Evolutionary conservation across 2,113 vertebrate species (phyloP).

Genomic region (Neotragus moschatus): DNA sequence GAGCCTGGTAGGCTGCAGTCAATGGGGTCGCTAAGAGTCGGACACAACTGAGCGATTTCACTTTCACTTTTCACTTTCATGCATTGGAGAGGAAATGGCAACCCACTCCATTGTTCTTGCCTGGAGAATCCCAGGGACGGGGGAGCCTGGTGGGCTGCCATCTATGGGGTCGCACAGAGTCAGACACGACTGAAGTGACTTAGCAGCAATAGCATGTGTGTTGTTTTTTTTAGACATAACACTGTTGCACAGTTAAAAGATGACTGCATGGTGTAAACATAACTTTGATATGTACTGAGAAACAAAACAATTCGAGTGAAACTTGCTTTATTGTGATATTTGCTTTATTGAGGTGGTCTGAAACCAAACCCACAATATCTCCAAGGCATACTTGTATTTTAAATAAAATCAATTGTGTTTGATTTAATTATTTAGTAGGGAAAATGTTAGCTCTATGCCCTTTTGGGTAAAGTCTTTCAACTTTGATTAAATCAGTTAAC

Average conservation of each 20-base stretch:
- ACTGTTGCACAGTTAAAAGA: not conserved
- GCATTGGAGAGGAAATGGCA: too few relatives aligned
- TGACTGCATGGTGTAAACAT: too few relatives aligned
- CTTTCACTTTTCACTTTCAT: too few relatives aligned
- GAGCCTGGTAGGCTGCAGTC: too few relatives aligned
- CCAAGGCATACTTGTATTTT: not conserved
- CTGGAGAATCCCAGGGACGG: too few relatives aligned
- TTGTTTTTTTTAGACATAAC: not conserved
- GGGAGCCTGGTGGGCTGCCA: too few relatives aligned
- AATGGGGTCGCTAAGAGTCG: too few relatives aligned
- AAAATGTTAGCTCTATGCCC: not conserved
- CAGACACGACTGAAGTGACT: too few relatives aligned
- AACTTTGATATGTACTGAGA: not conserved
- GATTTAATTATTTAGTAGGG: not conserved
- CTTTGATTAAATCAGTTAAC: not conserved
- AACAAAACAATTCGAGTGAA: not conserved
- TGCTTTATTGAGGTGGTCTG: not conserved
- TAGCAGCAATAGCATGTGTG: too few relatives aligned
- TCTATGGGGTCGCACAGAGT: too few relatives aligned
- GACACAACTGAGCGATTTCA: too few relatives aligned
- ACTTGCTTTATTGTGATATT: not conserved
- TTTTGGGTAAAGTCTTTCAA: not conserved
- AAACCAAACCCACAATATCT: not conserved
- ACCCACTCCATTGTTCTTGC: too few relatives aligned
- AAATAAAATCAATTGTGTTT: not conserved